Conservation (phyloP, 2,797 vertebrate species). For the Gobionotothen gibberifrons region DNA sequence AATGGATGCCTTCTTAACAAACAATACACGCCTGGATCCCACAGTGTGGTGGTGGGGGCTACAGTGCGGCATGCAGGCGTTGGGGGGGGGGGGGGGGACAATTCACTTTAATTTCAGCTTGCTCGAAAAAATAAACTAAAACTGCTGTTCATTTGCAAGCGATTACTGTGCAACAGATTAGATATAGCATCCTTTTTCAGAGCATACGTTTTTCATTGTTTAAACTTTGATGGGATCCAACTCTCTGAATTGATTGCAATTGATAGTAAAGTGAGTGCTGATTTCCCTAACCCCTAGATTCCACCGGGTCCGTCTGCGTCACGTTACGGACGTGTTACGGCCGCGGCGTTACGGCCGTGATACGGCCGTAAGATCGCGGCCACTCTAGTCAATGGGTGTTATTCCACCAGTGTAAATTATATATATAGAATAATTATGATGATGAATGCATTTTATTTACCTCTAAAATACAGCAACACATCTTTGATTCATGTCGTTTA, state of each 20-base stretch:
- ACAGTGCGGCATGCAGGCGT: conserved; percentile 27
- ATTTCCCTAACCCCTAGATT: too few relatives aligned
- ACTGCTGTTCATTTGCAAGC: conserved; percentile 40
- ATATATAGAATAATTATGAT: too few relatives aligned
- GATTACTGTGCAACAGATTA: conserved; percentile 45
- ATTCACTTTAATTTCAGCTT: conserved; percentile 45
- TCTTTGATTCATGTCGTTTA: too few relatives aligned
- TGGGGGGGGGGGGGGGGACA: conserved; percentile 13
- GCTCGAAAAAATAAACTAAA: conserved; percentile 40
- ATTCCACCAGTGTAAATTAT: too few relatives aligned
- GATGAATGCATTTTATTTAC: too few relatives aligned
- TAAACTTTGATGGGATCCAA: conserved; percentile 48
- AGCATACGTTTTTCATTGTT: conserved; percentile 30
- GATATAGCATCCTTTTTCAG: conserved; percentile 25
- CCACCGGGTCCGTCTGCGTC: too few relatives aligned
- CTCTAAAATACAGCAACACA: too few relatives aligned
- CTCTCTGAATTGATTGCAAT: conserved; percentile 39
- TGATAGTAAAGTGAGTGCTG: conserved; percentile 37
- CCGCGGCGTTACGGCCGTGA: too few relatives aligned
- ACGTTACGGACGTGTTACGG: too few relatives aligned
- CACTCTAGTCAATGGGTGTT: too few relatives aligned
- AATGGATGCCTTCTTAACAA: conserved; percentile 38
- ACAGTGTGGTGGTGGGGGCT: conserved; percentile 29
- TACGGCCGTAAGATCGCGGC: too few relatives aligned
- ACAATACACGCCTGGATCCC: conserved; percentile 39